Evolutionary conservation across 2,888 invertebrate genomes (phyloP), one percentile per base, ranked within the genome.

Genomic region (Drosophila anomalata): DNA sequence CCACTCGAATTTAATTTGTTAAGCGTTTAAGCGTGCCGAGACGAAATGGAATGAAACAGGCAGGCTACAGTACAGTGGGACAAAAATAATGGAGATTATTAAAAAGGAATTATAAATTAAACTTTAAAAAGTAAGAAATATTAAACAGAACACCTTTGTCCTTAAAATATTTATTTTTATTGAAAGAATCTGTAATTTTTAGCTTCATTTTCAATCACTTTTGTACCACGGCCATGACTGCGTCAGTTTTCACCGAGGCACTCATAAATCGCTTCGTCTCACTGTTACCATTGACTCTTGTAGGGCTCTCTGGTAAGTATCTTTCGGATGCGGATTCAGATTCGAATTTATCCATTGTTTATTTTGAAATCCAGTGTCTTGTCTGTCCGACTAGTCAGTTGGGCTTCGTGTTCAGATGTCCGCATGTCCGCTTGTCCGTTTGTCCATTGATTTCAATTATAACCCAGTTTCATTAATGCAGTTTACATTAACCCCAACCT

Each of bases 281-380:
- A 58, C 71, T 75, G 66, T 78, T 73, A 61, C 67, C 56, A 53
- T 66, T 62, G 56, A 79, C 52, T 81, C 68, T 61, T 62, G 63
- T 63, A 66, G 75, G 57, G 50, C 77, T 59, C 57, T 71, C 51
- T 24, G 22, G 56, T 48, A 60, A 55, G 72, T 73, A 57, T 73
- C 58, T 65, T 53, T 72, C 42, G 48, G 52, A 70, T 69, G 26
- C 48, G 44, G 52, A 59, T 69, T 52, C 42, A 44, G 52, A 70
- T 69, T 33, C 48, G 44, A 47, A 70, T 69, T 52, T 52, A 66
- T 56, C 59, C 73, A 76, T 76, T 73, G 76, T 63, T 83, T 73
- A 77, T 86, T 83, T 69, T 73, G 73, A 83, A 86, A 86, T 68
- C 76, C 71, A 68, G 47, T n/a, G 48, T 47, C 47, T 26, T 26